Conservation (phyloP, 2,113 vertebrate species). For the Bujurquina vittata region DNA sequence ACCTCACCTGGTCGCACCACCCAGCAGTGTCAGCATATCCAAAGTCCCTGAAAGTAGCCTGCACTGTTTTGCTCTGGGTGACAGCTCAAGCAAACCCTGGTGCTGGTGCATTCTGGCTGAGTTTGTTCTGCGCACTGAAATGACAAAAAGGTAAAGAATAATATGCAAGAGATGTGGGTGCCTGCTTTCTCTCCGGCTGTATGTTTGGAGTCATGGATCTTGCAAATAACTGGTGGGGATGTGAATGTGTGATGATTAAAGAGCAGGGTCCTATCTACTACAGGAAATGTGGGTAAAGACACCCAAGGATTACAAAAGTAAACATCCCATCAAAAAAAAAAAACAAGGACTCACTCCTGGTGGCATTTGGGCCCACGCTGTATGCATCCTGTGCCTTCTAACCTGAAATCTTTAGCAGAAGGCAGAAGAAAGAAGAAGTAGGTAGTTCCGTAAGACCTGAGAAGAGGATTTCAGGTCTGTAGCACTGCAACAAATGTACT, state of each 20-base stretch:
- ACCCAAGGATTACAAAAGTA: neutral
- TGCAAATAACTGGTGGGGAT: conserved; percentile 59
- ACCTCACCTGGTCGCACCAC: conserved; percentile 61
- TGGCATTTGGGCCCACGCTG: neutral
- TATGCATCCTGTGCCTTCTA: neutral
- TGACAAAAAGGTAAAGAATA: conserved; percentile 33
- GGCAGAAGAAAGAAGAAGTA: neutral
- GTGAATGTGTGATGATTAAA: conserved; percentile 79
- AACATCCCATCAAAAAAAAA: neutral
- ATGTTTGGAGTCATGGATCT: conserved; percentile 49
- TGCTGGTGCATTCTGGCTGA: neutral
- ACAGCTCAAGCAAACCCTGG: conserved; percentile 25
- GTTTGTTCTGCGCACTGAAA: neutral
- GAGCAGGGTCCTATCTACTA: conserved; percentile 38
- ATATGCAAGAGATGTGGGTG: conserved; percentile 36
- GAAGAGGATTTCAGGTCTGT: neutral
- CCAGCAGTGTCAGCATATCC: conserved; percentile 43
- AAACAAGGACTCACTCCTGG: neutral
- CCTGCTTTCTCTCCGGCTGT: conserved; percentile 40
- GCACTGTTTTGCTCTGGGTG: conserved; percentile 17
- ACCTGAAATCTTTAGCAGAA: neutral
- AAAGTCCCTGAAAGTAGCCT: neutral
- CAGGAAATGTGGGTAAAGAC: neutral
- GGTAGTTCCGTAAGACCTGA: neutral
- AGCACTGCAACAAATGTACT: neutral